Conservation (phyloP, 1,140 invertebrate species). For the Ceratina australensis region DNA sequence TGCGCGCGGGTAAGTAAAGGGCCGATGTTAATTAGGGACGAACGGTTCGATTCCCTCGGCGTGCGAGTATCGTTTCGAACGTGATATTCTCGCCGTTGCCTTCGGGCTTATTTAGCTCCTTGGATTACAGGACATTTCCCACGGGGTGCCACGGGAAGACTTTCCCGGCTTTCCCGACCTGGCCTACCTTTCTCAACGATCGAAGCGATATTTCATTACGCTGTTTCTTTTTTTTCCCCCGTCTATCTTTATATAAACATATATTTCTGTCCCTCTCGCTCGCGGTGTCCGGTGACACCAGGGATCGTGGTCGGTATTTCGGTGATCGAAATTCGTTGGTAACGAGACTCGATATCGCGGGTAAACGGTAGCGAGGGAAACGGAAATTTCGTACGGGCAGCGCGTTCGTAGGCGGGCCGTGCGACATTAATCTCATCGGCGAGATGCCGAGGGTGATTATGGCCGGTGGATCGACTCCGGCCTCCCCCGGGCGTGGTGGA, state of each 20-base stretch:
- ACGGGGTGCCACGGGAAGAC: not conserved
- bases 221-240: not conserved
- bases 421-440: slow-evolving; percentile 72
- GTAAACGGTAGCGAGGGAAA: not conserved
- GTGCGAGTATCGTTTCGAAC: slow-evolving; percentile 5
- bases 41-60: not conserved
- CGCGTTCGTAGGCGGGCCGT: slow-evolving; percentile 14
- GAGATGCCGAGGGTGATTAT: slow-evolving; percentile 70
- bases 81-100: not conserved
- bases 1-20: slow-evolving; percentile 40
- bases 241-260: too few species aligned
- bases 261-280: too few species aligned
- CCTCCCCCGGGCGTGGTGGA: slow-evolving; percentile 42
- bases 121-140: slow-evolving; percentile 4
- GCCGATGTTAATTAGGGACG: slow-evolving; percentile 32
- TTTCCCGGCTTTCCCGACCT: not conserved
- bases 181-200: not conserved
- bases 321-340: not conserved
- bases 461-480: slow-evolving; percentile 60
- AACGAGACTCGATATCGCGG: not conserved
- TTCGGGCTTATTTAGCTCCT: slow-evolving; percentile 6
- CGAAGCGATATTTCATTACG: slow-evolving; percentile 29
- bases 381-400: slow-evolving; percentile 6
- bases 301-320: not conserved
- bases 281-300: not conserved